Evolutionary conservation across 2,113 vertebrate species (phyloP).

Genomic region (Caranx ignobilis): DNA sequence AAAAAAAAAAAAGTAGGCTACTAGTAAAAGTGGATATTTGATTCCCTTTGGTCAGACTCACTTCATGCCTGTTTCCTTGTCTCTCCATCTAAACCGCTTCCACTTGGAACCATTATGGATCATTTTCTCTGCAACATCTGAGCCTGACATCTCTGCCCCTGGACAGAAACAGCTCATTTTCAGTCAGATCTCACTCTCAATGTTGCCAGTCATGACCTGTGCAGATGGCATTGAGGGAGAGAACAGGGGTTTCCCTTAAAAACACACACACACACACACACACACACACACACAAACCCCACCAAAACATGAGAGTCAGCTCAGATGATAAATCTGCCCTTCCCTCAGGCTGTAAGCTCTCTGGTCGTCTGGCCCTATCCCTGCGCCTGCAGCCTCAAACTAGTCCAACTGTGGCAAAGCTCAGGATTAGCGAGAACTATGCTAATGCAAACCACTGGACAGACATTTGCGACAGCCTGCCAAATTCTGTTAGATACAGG

Average conservation of each 20-base stretch:
- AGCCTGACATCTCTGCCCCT: neutral
- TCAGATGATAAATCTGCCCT: constrained; percentile 41
- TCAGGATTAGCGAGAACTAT: constrained; percentile 43
- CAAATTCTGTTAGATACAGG: constrained; percentile 52
- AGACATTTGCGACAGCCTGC: constrained; percentile 24
- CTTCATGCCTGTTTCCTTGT: neutral
- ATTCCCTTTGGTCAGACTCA: constrained; percentile 17
- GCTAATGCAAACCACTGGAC: constrained; percentile 39
- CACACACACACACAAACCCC: constrained; percentile 49
- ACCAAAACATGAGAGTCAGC: constrained; percentile 65
- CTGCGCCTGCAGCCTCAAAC: constrained; percentile 8
- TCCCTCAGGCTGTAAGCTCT: constrained; percentile 45
- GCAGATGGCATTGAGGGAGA: constrained; percentile 27
- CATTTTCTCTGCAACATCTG: constrained; percentile 9
- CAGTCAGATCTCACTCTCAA: neutral
- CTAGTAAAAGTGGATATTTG: neutral
- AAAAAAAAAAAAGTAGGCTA: no score
- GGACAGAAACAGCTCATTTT: neutral
- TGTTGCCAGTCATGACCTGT: constrained; percentile 16
- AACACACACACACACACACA: constrained; percentile 52
- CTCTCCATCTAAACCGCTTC: constrained; percentile 12
- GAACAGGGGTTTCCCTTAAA: constrained; percentile 23
- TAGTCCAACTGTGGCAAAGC: constrained; percentile 27
- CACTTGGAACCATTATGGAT: neutral
- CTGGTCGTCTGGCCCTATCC: constrained; percentile 44